Conservation (phyloP, 2,888 invertebrate genomes). For the Dynastes hyllus region DNA sequence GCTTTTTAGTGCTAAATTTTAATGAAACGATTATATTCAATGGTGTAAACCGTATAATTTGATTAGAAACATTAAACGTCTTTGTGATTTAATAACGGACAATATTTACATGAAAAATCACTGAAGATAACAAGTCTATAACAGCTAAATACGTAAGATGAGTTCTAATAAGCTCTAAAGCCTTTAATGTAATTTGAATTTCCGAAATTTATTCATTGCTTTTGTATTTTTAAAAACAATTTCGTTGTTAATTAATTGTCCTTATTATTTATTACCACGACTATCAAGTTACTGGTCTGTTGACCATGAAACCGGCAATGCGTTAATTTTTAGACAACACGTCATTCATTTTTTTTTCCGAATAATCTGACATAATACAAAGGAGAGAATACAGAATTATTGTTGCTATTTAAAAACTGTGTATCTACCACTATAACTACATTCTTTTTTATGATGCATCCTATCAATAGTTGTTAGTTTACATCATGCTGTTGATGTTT, state of each 20-base stretch:
- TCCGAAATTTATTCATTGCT: no score
- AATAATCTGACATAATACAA: slow-evolving; percentile 28
- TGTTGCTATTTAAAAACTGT: slow-evolving; percentile 11
- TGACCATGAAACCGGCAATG: slow-evolving; percentile 31
- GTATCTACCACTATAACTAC: not conserved
- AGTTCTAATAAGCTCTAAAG: no score
- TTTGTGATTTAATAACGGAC: no score
- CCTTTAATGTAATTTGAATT: no score
- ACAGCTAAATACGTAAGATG: no score
- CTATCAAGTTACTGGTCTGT: not conserved
- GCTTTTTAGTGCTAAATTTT: not conserved
- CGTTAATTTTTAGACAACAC: slow-evolving; percentile 43
- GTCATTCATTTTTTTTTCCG: slow-evolving; percentile 36
- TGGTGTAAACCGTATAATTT: no score
- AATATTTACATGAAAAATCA: no score
- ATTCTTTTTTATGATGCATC: not conserved
- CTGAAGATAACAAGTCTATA: no score
- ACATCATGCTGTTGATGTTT: not conserved
- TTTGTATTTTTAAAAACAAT: not conserved
- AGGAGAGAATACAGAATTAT: not conserved
- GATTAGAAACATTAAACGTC: no score
- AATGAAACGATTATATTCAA: no score
- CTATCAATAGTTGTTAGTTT: not conserved
- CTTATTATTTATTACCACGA: no score
- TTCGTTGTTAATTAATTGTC: not conserved